Evolutionary conservation across 23 tunicate genomes (phyloP).

Genomic region (Clavelina lepadiformis): DNA sequence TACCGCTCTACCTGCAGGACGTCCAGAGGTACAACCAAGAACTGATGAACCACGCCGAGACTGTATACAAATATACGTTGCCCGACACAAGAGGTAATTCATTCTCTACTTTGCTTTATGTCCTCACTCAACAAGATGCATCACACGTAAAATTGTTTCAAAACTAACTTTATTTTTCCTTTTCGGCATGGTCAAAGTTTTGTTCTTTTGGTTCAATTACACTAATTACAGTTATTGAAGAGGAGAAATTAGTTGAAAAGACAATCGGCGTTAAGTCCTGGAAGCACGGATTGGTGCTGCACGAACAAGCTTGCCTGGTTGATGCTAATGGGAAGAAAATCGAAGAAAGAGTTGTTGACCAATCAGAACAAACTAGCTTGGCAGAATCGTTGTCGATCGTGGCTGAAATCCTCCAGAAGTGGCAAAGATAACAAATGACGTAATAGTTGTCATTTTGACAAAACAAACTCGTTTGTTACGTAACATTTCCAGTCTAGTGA

Average conservation of each 20-base stretch:
- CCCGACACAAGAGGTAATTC: too few relatives aligned
- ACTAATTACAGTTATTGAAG: constrained; percentile 6
- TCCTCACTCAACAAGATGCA: too few relatives aligned
- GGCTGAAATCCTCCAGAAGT: too few relatives aligned
- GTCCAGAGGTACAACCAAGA: constrained; percentile 33
- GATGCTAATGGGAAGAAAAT: neutral
- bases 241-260: constrained; percentile 14
- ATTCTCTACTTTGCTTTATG: too few relatives aligned
- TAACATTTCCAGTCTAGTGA: too few relatives aligned
- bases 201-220: neutral
- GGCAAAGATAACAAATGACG: too few relatives aligned
- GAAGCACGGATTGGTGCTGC: constrained; percentile 28
- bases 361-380: neutral
- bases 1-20: constrained; percentile 44
- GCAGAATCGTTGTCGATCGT: neutral
- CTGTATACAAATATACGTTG: too few relatives aligned
- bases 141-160: too few relatives aligned
- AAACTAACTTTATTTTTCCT: neutral
- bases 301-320: constrained; percentile 1
- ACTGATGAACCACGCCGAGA: constrained; percentile 27
- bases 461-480: too few relatives aligned
- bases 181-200: neutral
- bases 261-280: constrained; percentile 1
- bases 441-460: too few relatives aligned
- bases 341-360: neutral